A percentile compares a stretch with the other conserved stretches of the same genome.
Evolutionary conservation across 1,140 invertebrate species (phyloP).

Genomic region (Drosophila nannoptera): DNA sequence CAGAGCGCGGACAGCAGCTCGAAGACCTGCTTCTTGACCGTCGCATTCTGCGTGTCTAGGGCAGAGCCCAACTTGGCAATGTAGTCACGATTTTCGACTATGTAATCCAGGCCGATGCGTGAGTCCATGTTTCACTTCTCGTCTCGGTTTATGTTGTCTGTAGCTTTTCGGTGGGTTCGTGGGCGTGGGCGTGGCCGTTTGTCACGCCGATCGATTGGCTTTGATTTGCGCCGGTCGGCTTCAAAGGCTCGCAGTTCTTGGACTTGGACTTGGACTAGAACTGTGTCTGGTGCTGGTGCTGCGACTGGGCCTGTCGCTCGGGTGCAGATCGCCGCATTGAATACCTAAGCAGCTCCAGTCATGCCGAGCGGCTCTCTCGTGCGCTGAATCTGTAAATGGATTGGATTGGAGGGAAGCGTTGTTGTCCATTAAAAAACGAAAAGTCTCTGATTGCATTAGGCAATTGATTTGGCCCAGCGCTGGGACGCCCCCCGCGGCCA

Average conservation of each 20-base stretch:
- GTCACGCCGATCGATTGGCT: conserved; percentile 54
- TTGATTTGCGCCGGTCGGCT: conserved; percentile 57
- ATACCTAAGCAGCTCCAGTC: conserved; percentile 65
- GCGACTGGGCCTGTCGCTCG: conserved; percentile 10
- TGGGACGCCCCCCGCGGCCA: conserved; percentile 19
- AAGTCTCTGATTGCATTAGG: conserved; percentile 49
- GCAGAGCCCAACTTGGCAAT: conserved; percentile 93
- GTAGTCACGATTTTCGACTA: conserved; percentile 95
- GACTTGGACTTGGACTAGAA: conserved; percentile 18
- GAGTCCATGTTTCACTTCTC: conserved; percentile 84
- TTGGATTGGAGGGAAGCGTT: conserved; percentile 39
- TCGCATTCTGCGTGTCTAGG: conserved; percentile 89
- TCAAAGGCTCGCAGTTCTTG: conserved; percentile 46
- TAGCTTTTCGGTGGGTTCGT: conserved; percentile 7
- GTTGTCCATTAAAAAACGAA: conserved; percentile 44
- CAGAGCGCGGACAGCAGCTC: conserved; percentile 93
- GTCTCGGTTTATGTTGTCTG: conserved; percentile 1
- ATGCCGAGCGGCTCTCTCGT: conserved; percentile 59
- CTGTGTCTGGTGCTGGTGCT: conserved; percentile 10
- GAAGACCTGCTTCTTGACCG: conserved; percentile 95
- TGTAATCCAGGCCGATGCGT: conserved; percentile 93
- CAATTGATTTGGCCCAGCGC: conserved; percentile 18
- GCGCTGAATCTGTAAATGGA: conserved; percentile 60
- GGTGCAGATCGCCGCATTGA: conserved; percentile 49
- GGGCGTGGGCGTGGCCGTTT: conserved; percentile 21